Percentiles rank a stretch among this genome's conserved stretches.
These are phyloP conservation scores for Cacoxenus indagator DNA, from an alignment of 2,888 invertebrate genomes.

Conservation along the genomic window DNA sequence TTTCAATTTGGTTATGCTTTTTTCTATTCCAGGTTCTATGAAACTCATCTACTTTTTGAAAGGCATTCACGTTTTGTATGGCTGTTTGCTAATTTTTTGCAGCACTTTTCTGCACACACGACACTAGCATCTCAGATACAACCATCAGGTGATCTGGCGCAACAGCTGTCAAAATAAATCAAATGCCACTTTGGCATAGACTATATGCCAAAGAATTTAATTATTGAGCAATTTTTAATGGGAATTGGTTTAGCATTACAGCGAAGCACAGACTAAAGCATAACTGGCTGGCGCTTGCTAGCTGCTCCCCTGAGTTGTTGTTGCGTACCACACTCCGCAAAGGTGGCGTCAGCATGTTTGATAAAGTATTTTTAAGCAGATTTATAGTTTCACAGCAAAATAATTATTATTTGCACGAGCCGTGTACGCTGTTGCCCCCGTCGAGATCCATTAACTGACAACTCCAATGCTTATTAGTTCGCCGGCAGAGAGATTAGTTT, in stretches of 20 bases:
- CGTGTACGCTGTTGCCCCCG: conserved; percentile 12
- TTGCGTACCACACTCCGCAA: conserved; percentile 1
- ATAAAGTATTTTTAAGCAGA: conserved; percentile 55
- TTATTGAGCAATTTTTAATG: conserved; percentile 60
- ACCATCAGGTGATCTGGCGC: conserved; percentile 24
- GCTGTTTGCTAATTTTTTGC: neutral
- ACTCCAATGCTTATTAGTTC: conserved; percentile 56
- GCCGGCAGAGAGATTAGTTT: conserved; percentile 66
- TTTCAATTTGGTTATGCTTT: too few relatives aligned
- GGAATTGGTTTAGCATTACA: conserved; percentile 55
- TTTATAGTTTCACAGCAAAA: conserved; percentile 57
- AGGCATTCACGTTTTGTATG: too few relatives aligned
- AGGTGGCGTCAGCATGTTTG: conserved; percentile 24
- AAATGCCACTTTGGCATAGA: neutral
- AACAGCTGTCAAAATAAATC: conserved; percentile 47
- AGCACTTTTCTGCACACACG: too few relatives aligned
- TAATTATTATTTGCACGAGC: conserved; percentile 55
- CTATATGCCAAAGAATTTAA: conserved; percentile 46
- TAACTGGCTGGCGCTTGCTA: neutral
- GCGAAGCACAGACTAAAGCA: neutral
- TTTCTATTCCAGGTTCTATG: too few relatives aligned
- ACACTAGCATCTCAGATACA: neutral
- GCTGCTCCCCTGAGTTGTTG: neutral
- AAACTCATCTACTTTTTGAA: too few relatives aligned
- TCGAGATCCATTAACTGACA: conserved; percentile 16